Conservation (phyloP, 64 coral and sea anemone species). For the Actinia tenebrosa region DNA sequence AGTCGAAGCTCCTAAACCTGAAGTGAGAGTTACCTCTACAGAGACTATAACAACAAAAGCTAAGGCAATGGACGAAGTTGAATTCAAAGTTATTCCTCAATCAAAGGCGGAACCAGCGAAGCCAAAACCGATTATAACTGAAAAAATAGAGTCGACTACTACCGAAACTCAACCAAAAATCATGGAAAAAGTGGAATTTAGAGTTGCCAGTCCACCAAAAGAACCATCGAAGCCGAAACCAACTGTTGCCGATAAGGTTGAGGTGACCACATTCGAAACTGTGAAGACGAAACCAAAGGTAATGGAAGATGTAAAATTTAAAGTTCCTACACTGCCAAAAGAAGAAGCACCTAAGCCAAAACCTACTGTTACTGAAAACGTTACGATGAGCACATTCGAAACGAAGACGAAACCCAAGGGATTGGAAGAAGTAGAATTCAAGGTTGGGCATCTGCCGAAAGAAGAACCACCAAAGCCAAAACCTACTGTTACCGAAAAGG, state of each 20-base stretch:
- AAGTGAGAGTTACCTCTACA: not conserved
- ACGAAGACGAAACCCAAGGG: not conserved
- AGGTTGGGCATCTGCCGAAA: not conserved
- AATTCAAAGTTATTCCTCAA: not conserved
- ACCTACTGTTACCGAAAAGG: not conserved
- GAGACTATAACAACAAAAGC: not conserved
- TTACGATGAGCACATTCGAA: not conserved
- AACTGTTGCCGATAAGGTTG: not conserved
- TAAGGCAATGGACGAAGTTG: not conserved
- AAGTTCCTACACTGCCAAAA: not conserved
- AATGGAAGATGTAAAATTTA: conserved; percentile 1
- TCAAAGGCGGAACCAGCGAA: not conserved
- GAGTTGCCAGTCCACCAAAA: not conserved
- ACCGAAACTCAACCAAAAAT: not conserved
- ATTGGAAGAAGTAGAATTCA: not conserved
- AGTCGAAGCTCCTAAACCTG: not conserved
- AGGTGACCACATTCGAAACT: not conserved
- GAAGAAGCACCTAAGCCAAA: not conserved
- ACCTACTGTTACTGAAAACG: not conserved
- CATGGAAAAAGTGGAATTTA: not conserved
- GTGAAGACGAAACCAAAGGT: not conserved
- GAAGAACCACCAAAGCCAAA: not conserved
- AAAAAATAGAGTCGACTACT: not conserved
- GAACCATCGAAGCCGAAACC: not conserved
- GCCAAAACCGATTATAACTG: not conserved